Evolutionary conservation across 1,140 invertebrate genomes (phyloP).

Genomic region (Drosophila ficusphila): DNA sequence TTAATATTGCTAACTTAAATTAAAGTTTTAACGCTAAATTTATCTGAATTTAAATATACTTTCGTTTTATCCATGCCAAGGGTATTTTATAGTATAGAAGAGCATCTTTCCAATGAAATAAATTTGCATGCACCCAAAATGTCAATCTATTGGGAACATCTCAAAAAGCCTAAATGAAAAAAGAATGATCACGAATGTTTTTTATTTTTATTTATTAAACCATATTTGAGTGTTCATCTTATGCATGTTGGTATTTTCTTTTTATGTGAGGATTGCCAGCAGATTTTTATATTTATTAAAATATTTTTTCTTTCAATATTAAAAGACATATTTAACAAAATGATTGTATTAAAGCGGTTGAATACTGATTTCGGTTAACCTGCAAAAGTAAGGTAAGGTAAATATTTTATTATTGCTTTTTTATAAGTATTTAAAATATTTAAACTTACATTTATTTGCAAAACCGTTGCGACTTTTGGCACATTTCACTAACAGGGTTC

Average conservation of each 20-base stretch:
- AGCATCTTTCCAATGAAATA: slow-evolving; percentile 53
- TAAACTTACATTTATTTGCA: slow-evolving; percentile 5
- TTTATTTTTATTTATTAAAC: background rate
- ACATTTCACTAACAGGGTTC: slow-evolving; percentile 14
- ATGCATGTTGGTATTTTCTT: no score
- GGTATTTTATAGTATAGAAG: slow-evolving; percentile 22
- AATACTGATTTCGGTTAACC: background rate
- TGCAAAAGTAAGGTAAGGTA: slow-evolving; percentile 1
- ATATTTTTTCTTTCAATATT: no score
- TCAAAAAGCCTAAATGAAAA: background rate
- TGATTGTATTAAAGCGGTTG: no score
- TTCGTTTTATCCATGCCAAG: background rate
- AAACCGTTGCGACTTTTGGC: slow-evolving; percentile 22
- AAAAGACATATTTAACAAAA: no score
- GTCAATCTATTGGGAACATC: slow-evolving; percentile 69
- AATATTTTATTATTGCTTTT: background rate
- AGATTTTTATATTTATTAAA: no score
- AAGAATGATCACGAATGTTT: background rate
- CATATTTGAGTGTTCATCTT: no score
- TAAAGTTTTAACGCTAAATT: background rate
- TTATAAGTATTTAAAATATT: no score
- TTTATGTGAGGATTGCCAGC: no score
- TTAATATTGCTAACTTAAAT: no score
- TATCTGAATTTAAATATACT: background rate
- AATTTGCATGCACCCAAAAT: slow-evolving; percentile 69